Evolutionary conservation across 2,113 vertebrate genomes (phyloP), one percentile per base, ranked within the genome.

Genomic region (Blennius ocellaris): DNA sequence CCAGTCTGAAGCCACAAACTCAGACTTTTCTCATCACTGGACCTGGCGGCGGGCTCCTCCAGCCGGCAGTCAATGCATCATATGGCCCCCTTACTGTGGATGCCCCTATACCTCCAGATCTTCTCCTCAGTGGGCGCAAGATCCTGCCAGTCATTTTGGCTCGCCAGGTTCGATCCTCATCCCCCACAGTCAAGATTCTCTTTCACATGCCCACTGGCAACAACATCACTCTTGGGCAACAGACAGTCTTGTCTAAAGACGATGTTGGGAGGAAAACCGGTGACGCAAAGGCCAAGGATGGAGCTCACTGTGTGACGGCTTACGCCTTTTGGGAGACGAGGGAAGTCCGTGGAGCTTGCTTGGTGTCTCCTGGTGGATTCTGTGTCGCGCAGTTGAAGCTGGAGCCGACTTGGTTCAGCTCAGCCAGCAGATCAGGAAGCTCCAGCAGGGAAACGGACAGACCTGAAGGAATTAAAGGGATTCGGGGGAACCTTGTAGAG

Each of bases 241-340:
- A 78, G 16, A 38, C 9, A 55, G 16, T 10, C 38, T 40, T 5
- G 85, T 91, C 51, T 5, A 84, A 75, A 58, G 75, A 65, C 7
- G 72, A 52, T 12, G 15, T 43, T 10, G 69, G 54, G 8, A 59
- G 55, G 51, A 83, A 70, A 55, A 41, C n/a, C 4, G 63, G 12
- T 15, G 81, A 60, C 37, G 68, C 30, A 8, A 85, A 68, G 48
- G 59, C 59, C 0, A 81, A 50, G 0, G 93, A 95, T 0, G 73
- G 6, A 16, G 91, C 94, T 74, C 93, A 96, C 38, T 97, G 96
- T 83, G 92, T 98, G 67, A 95, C 95, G 0, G 94, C 94, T 0
- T 97, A 95, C 0, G 96, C 95, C 30, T 97, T 97, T 49, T 94
- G 95, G 73, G 96, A 96, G 82, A 96, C 94, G 0, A 90, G 88